phyloP scores from a whole-genome alignment of 2,113 vertebrate species.

The Tapirus terrestris region DNA sequence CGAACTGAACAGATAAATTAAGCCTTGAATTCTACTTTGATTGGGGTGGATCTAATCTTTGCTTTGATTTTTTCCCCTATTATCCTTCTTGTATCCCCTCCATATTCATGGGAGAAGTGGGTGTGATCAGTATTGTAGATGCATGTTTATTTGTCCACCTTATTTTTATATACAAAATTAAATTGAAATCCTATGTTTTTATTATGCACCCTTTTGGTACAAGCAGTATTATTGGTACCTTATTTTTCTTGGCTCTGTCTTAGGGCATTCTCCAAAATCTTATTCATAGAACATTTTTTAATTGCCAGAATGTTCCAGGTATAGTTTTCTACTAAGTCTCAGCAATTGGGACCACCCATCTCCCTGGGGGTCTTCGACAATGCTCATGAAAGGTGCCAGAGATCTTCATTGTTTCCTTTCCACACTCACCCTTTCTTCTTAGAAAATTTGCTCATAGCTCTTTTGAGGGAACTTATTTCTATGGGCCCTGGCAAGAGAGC shows the following conservation, averaged over 20 bases:
- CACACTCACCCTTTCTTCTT: neutral
- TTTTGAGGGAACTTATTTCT: neutral
- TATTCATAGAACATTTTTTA: neutral
- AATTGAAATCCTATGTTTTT: neutral
- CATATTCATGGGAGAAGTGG: neutral
- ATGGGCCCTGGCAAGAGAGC: neutral
- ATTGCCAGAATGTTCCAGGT: neutral
- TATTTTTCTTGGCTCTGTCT: neutral
- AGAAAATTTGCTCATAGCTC: neutral
- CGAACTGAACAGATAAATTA: neutral
- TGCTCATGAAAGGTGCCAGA: neutral
- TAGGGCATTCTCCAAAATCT: neutral
- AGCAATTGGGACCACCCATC: neutral
- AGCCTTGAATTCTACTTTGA: neutral
- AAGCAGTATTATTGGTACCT: neutral
- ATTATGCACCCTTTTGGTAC: neutral
- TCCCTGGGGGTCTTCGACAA: neutral
- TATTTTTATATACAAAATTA: slow-evolving; percentile 15
- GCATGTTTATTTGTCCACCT: neutral
- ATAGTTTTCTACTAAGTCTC: neutral
- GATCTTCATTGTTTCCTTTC: neutral
- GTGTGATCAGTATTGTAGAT: neutral
- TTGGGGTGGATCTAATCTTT: neutral
- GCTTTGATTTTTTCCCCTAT: neutral
- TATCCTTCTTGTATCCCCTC: neutral